A percentile compares a stretch with the other conserved stretches of the same genome.
Conservation (phyloP, 23 tunicate species). For the Ascidia mentula region DNA sequence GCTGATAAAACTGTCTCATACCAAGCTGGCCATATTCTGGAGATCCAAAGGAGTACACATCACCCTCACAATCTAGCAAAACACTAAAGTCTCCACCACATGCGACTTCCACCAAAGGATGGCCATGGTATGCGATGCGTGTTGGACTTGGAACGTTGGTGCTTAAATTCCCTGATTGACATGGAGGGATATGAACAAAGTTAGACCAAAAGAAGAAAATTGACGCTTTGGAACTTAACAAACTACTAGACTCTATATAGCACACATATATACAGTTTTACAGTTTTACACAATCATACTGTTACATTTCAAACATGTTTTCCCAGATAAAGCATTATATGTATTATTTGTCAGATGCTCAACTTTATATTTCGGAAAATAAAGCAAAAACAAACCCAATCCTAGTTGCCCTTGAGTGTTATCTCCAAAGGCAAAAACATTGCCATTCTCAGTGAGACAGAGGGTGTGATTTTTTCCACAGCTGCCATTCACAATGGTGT, state of each 20-base stretch:
- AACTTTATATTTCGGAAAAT: background rate
- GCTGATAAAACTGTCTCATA: too few species aligned
- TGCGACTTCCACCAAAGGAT: conserved; percentile 65
- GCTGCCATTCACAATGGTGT: conserved; percentile 67
- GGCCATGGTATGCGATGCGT: conserved; percentile 33
- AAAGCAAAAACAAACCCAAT: conserved; percentile 33
- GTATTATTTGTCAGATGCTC: too few species aligned
- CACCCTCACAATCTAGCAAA: conserved; percentile 80
- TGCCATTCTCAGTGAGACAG: conserved; percentile 75
- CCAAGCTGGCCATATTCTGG: conserved; percentile 97
- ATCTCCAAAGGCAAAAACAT: conserved; percentile 85
- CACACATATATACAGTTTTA: too few species aligned
- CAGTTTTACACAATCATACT: too few species aligned
- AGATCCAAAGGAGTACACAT: conserved; percentile 81
- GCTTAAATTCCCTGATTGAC: conserved; percentile 69
- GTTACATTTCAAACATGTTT: too few species aligned
- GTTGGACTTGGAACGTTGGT: conserved; percentile 82
- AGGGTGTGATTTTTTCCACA: conserved; percentile 79
- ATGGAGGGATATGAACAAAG: too few species aligned
- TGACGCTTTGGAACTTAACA: too few species aligned
- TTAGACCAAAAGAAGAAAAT: too few species aligned
- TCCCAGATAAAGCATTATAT: too few species aligned
- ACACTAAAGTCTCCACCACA: conserved; percentile 87
- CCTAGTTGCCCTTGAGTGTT: conserved; percentile 91
- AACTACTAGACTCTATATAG: too few species aligned